A percentile compares a stretch with the other conserved stretches of the same genome.
Conservation (phyloP, 2,797 vertebrate species). For the Anabas testudineus region DNA sequence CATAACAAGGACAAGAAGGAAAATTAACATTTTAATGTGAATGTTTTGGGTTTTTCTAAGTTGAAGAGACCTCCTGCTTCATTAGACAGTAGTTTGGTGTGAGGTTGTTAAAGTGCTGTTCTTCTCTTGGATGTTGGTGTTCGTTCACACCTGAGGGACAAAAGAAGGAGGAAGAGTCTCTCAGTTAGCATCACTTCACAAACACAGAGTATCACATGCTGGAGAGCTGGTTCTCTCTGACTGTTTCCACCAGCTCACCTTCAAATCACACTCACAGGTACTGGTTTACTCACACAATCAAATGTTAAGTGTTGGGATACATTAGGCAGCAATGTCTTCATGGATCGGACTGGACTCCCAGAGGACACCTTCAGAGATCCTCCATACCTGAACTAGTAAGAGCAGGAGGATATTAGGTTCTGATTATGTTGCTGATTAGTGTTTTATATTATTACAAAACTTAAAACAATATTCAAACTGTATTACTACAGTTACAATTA, state of each 20-base stretch:
- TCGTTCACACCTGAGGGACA: constrained; percentile 10
- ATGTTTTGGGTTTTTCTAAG: no score
- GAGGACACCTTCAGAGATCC: no score
- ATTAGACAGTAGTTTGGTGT: background rate
- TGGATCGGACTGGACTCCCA: no score
- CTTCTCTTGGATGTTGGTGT: constrained; percentile 3
- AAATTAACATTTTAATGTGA: no score
- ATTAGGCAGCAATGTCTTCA: no score
- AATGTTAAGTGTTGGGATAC: no score
- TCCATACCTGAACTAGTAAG: no score
- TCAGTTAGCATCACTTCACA: background rate
- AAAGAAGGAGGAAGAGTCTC: background rate
- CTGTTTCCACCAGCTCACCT: background rate
- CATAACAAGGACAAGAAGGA: background rate
- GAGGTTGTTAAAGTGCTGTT: background rate
- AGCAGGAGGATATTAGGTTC: no score
- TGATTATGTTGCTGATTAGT: no score
- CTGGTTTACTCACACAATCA: background rate
- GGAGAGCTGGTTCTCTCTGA: background rate
- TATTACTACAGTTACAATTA: background rate
- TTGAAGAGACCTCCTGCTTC: no score
- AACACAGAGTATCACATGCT: background rate
- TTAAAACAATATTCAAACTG: background rate
- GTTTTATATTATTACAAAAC: no score
- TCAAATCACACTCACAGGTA: background rate